Percentiles rank a stretch among this genome's conserved stretches.
phyloP scores from a whole-genome alignment of 2,113 vertebrate genomes.

The Eulemur macaco region DNA sequence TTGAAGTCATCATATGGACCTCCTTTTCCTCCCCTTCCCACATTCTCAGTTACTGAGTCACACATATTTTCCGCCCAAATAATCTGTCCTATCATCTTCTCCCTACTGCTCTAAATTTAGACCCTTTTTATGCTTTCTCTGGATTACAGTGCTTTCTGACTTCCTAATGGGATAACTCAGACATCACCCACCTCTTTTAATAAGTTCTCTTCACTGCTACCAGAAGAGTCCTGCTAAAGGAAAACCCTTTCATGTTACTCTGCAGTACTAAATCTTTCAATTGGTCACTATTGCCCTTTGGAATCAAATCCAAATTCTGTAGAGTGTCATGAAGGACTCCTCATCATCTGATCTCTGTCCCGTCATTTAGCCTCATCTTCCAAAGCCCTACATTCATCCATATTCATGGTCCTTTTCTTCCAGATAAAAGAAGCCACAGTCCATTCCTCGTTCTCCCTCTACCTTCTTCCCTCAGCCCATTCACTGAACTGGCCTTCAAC shows the following conservation, averaged over 20 bases:
- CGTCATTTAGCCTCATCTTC: background rate
- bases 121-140: background rate
- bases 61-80: background rate
- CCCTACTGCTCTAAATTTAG: background rate
- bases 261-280: background rate
- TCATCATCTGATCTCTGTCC: background rate
- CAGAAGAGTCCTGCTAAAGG: background rate
- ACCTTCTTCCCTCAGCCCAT: background rate
- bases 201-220: background rate
- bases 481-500: background rate
- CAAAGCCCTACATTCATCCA: background rate
- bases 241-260: background rate
- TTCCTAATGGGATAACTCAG: background rate
- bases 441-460: background rate
- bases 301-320: background rate
- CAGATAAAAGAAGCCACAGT: background rate
- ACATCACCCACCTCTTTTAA: background rate
- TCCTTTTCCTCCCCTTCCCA: background rate
- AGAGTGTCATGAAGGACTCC: background rate
- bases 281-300: background rate
- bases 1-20: no score
- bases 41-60: background rate
- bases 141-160: background rate
- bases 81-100: background rate
- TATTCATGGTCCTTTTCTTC: background rate